Evolutionary conservation across 1,140 invertebrate genomes (phyloP).

Genomic region (Lerema accius): DNA sequence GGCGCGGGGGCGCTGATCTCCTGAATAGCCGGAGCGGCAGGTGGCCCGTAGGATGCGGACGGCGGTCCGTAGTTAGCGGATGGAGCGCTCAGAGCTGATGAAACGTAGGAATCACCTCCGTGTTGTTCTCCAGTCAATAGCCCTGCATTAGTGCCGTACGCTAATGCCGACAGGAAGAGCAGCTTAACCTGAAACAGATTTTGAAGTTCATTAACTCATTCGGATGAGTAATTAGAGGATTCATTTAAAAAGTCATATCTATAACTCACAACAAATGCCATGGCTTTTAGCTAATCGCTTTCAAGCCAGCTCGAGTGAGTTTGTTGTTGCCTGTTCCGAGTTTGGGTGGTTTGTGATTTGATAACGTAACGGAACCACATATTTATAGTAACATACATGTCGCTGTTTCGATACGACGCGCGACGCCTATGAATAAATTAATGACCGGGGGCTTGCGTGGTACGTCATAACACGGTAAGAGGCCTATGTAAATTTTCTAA

Average conservation of each 20-base stretch:
- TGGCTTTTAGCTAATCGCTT: slow-evolving; percentile 80
- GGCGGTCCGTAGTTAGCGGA: slow-evolving; percentile 66
- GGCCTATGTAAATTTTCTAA: slow-evolving; percentile 26
- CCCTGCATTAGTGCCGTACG: slow-evolving; percentile 57
- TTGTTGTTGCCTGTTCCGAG: slow-evolving; percentile 71
- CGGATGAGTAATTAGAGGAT: background rate
- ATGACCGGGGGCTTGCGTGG: slow-evolving; percentile 34
- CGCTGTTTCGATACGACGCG: slow-evolving; percentile 57
- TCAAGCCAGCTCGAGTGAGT: slow-evolving; percentile 62
- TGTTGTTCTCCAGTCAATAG: slow-evolving; percentile 46
- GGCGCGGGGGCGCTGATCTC: slow-evolving; percentile 34
- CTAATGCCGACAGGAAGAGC: slow-evolving; percentile 58
- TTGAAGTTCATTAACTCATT: background rate
- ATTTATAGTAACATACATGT: slow-evolving; percentile 68
- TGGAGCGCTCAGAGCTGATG: slow-evolving; percentile 60
- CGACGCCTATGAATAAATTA: slow-evolving; percentile 72
- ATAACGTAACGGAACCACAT: slow-evolving; percentile 59
- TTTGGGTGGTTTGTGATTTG: slow-evolving; percentile 67
- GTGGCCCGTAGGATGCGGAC: slow-evolving; percentile 55
- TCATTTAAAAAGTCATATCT: slow-evolving; percentile 11
- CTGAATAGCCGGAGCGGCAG: slow-evolving; percentile 31
- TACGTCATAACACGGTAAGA: slow-evolving; percentile 42
- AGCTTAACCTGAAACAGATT: slow-evolving; percentile 64
- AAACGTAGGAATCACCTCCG: slow-evolving; percentile 59
- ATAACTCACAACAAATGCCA: slow-evolving; percentile 77